Conservation (phyloP, 2,113 vertebrate species). For the Oxygymnocypris stewartii region DNA sequence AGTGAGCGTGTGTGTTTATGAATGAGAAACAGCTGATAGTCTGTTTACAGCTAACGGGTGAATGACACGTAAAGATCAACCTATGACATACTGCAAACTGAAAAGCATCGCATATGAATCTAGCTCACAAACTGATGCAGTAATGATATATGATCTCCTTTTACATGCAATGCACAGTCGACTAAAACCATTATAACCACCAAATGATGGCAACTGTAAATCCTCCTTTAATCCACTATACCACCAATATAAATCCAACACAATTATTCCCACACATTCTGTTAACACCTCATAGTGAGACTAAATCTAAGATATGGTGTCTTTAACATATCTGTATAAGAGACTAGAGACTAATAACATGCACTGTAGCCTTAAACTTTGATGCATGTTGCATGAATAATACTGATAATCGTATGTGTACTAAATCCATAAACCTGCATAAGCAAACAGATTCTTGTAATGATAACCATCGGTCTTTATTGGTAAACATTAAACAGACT, state of each 20-base stretch:
- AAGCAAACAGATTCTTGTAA: not conserved
- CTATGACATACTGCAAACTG: not conserved
- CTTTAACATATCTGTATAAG: not conserved
- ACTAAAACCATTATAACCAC: slow-evolving; percentile 6
- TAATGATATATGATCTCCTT: not conserved
- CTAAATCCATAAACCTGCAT: not conserved
- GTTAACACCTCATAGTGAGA: not conserved
- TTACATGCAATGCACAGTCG: not conserved
- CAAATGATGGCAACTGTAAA: not conserved
- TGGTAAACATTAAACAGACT: not conserved
- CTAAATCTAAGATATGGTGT: not conserved
- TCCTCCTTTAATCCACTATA: slow-evolving; percentile 3
- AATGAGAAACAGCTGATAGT: slow-evolving; percentile 13
- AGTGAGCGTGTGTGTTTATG: not conserved
- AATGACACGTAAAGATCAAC: slow-evolving; percentile 14
- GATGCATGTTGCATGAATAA: not conserved
- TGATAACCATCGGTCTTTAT: not conserved
- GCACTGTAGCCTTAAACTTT: not conserved
- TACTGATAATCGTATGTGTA: not conserved
- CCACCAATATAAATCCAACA: not conserved
- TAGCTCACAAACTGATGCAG: too few relatives aligned
- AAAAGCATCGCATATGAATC: not conserved
- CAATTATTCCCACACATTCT: not conserved
- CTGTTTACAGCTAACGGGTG: slow-evolving; percentile 19
- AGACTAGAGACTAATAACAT: not conserved